Conservation (phyloP, 2,888 invertebrate genomes). For the Tigriopus californicus region DNA sequence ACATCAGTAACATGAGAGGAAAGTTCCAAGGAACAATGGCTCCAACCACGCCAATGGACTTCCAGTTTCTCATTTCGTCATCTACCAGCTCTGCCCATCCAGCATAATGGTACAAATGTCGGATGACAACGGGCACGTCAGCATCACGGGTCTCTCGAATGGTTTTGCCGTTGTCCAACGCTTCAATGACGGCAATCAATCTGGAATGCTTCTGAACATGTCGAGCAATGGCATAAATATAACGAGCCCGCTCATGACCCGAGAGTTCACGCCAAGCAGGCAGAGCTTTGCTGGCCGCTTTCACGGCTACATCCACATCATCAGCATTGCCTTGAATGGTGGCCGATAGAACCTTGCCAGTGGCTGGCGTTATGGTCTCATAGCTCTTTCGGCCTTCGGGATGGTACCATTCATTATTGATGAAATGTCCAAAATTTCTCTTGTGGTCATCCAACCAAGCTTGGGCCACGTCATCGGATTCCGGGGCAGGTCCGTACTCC, state of each 20-base stretch:
- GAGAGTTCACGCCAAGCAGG: slow-evolving; percentile 19
- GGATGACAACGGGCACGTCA: slow-evolving; percentile 29
- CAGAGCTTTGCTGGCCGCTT: slow-evolving; percentile 19
- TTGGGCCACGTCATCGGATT: slow-evolving; percentile 17
- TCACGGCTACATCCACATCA: slow-evolving; percentile 23
- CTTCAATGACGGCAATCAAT: slow-evolving; percentile 32
- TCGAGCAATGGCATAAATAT: slow-evolving; percentile 30
- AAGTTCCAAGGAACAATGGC: slow-evolving; percentile 31
- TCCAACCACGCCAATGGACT: slow-evolving; percentile 29
- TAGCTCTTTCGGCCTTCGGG: slow-evolving; percentile 18
- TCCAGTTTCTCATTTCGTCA: slow-evolving; percentile 28
- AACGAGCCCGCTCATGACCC: slow-evolving; percentile 22
- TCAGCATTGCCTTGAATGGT: slow-evolving; percentile 20
- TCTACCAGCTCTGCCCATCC: slow-evolving; percentile 30
- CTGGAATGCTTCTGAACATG: slow-evolving; percentile 33
- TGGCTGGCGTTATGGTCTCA: slow-evolving; percentile 18
- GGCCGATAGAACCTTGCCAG: slow-evolving; percentile 17
- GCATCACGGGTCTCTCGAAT: slow-evolving; percentile 30
- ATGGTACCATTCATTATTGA: slow-evolving; percentile 19
- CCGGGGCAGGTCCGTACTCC: slow-evolving; percentile 23
- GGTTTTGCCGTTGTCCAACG: slow-evolving; percentile 26
- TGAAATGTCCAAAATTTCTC: slow-evolving; percentile 20
- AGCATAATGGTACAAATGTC: slow-evolving; percentile 35
- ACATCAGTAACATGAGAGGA: slow-evolving; percentile 31
- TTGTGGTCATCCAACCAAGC: slow-evolving; percentile 19